Percentiles rank a stretch among this genome's conserved stretches.
Evolutionary conservation across 2,888 invertebrate genomes (phyloP).

Genomic region (Stenotaenia linearis): DNA sequence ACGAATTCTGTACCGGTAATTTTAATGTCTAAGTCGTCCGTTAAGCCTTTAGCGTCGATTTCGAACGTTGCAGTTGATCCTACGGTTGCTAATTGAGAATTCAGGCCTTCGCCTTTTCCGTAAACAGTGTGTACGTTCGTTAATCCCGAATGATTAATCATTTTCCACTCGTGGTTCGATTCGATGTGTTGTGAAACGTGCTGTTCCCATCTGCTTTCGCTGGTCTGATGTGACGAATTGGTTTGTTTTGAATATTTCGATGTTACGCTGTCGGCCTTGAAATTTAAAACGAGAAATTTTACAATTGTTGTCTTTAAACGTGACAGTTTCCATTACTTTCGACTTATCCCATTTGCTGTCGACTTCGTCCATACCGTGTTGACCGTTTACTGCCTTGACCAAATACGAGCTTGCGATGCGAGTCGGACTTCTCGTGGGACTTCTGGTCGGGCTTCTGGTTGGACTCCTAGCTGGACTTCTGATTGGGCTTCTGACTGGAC

Average conservation of each 20-base stretch:
- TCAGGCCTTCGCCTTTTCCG: slow-evolving; percentile 49
- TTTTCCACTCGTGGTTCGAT: slow-evolving; percentile 22
- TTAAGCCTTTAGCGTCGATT: slow-evolving; percentile 51
- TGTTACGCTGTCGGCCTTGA: not conserved
- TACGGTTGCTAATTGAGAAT: slow-evolving; percentile 46
- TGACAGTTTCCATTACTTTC: not conserved
- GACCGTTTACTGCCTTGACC: slow-evolving; percentile 24
- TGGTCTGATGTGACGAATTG: not conserved
- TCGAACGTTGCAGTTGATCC: slow-evolving; percentile 50
- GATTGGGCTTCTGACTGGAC: not conserved
- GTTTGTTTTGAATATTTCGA: not conserved
- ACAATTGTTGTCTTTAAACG: not conserved
- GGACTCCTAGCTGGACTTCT: not conserved
- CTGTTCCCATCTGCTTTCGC: slow-evolving; percentile 5
- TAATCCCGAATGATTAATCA: slow-evolving; percentile 27
- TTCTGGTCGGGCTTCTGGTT: not conserved
- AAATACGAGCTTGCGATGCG: not conserved
- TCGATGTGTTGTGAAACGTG: not conserved
- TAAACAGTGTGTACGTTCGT: slow-evolving; percentile 3
- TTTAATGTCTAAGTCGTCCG: slow-evolving; percentile 51
- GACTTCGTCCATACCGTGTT: not conserved
- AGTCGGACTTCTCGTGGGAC: not conserved
- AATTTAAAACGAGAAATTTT: not conserved
- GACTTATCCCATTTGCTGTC: slow-evolving; percentile 34
- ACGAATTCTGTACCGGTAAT: slow-evolving; percentile 49